Evolutionary conservation across 1,140 invertebrate species (phyloP).

Genomic region (Papilio xuthus): DNA sequence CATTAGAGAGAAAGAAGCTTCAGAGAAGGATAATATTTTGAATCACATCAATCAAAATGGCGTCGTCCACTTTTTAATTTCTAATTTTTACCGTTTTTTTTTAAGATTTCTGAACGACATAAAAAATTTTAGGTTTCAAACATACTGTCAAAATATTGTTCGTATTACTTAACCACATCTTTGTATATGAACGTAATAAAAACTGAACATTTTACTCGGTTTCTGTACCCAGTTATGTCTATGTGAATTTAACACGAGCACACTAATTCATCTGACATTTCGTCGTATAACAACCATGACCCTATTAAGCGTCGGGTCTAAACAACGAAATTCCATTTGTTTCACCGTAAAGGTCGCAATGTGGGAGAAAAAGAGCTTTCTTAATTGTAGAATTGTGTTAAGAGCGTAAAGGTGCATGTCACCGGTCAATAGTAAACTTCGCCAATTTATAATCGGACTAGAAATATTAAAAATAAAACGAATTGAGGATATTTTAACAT

Average conservation of each 20-base stretch:
- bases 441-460: not conserved
- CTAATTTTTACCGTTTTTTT: too few species aligned
- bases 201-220: not conserved
- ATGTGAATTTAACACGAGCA: not conserved
- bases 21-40: too few species aligned
- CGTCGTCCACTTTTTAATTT: too few species aligned
- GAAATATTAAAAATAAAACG: too few species aligned
- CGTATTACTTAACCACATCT: not conserved
- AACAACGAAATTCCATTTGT: slow-evolving; percentile 24
- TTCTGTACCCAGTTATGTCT: not conserved
- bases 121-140: not conserved
- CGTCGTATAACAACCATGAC: slow-evolving; percentile 13
- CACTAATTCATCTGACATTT: slow-evolving; percentile 15
- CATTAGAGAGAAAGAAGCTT: too few species aligned
- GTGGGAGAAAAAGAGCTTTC: slow-evolving; percentile 18
- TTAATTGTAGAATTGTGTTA: slow-evolving; percentile 16
- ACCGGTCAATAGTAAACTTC: not conserved
- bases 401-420: not conserved
- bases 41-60: too few species aligned
- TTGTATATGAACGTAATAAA: not conserved
- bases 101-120: too few species aligned
- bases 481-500: too few species aligned
- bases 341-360: slow-evolving; percentile 5
- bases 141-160: not conserved
- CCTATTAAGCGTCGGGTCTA: slow-evolving; percentile 9